Percentiles rank a stretch among this genome's conserved stretches.
Conservation (phyloP, 2,797 vertebrate genomes). For the Naso thynnoides region DNA sequence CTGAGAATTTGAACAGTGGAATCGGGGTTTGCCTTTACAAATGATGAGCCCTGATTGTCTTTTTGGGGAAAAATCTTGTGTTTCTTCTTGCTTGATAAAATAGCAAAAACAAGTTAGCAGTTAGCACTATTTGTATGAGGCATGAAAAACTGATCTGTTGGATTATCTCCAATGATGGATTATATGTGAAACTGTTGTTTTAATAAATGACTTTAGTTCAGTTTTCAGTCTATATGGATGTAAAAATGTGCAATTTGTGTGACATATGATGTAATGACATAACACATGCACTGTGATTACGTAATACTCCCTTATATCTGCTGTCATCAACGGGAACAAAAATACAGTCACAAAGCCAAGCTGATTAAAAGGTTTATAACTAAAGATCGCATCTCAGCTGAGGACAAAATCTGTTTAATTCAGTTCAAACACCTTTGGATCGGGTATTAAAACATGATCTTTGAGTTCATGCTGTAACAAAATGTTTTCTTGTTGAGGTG, state of each 20-base stretch:
- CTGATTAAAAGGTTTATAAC: not conserved
- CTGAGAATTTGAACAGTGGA: not conserved
- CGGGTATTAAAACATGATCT: slow-evolving; percentile 23
- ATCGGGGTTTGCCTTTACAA: not conserved
- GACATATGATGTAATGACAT: not conserved
- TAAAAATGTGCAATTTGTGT: not conserved
- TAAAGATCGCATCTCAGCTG: not conserved
- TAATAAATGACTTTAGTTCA: not conserved
- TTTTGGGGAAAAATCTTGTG: not conserved
- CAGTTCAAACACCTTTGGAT: not conserved
- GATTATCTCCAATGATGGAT: not conserved
- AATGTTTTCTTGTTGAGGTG: slow-evolving; percentile 39
- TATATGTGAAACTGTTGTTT: not conserved
- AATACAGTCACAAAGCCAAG: not conserved
- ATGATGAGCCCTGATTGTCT: too few species aligned
- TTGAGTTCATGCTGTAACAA: slow-evolving; percentile 26
- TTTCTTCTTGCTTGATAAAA: not conserved
- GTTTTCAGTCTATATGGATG: not conserved
- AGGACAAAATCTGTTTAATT: not conserved
- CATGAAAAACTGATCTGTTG: not conserved
- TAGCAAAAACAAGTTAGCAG: not conserved
- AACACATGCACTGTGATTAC: slow-evolving; percentile 6
- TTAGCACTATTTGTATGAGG: not conserved
- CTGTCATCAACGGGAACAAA: not conserved
- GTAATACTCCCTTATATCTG: not conserved